A percentile compares a stretch with the other conserved stretches of the same genome.
These are phyloP conservation scores for Ceratosolen fusciceps DNA, from an alignment of 1,140 invertebrate species.

Conservation along the genomic window DNA sequence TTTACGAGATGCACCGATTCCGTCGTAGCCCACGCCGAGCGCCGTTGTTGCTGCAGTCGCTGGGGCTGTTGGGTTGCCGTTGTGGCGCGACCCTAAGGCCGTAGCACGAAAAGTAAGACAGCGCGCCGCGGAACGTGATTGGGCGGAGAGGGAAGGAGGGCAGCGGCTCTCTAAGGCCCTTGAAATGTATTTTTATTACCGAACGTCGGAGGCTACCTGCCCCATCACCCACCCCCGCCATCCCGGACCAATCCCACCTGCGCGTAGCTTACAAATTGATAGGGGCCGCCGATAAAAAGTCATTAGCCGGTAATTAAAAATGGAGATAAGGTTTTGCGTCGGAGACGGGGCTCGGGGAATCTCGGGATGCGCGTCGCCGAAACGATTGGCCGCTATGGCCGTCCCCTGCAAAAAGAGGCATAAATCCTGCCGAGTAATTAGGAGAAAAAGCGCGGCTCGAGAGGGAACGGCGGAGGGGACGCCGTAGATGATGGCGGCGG, in stretches of 20 bases:
- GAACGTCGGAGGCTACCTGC: not conserved
- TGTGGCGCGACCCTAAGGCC: not conserved
- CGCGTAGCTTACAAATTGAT: not conserved
- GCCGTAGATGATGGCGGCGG: too few species aligned
- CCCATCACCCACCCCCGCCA: too few species aligned
- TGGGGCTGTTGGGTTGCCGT: not conserved
- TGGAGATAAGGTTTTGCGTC: not conserved
- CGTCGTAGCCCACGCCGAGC: too few species aligned
- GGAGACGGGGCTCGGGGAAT: not conserved
- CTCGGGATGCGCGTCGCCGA: not conserved
- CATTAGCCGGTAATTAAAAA: not conserved
- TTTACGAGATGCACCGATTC: conserved; percentile 15
- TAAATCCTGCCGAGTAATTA: conserved; percentile 33
- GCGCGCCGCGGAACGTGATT: too few species aligned
- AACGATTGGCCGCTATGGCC: not conserved
- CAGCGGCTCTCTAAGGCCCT: not conserved
- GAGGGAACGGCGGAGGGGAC: not conserved
- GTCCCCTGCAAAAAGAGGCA: not conserved
- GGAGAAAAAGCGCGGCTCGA: conserved; percentile 4
- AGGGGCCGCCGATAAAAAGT: not conserved
- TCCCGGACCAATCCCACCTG: too few species aligned
- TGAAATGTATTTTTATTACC: not conserved
- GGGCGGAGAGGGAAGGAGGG: not conserved
- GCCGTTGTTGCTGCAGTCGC: not conserved
- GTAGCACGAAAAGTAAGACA: too few species aligned